Percentiles rank a stretch among this genome's conserved stretches.
These are phyloP conservation scores for Falco punctatus DNA, from an alignment of 2,113 vertebrate species.

Conservation along the genomic window DNA sequence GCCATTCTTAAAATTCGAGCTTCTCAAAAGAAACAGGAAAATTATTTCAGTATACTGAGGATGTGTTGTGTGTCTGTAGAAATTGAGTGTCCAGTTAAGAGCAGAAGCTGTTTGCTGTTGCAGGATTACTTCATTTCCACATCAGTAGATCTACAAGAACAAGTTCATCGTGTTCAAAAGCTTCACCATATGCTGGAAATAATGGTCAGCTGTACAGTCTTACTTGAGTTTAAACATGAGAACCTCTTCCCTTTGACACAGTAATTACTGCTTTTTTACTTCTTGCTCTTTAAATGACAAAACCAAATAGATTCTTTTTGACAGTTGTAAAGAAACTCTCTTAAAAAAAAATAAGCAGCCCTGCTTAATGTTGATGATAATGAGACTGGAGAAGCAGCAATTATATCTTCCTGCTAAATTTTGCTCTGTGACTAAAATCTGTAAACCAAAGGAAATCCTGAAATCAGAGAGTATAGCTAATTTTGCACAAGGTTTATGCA, in stretches of 20 bases:
- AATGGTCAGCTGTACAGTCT: slow-evolving; percentile 83
- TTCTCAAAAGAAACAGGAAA: neutral
- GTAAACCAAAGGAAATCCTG: neutral
- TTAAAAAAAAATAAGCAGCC: neutral
- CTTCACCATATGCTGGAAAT: slow-evolving; percentile 95
- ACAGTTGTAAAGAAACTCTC: neutral
- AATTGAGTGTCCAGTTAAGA: neutral
- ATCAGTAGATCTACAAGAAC: slow-evolving; percentile 86
- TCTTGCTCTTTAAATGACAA: neutral
- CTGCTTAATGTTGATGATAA: neutral
- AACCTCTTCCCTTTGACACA: slow-evolving; percentile 91
- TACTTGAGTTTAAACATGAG: slow-evolving; percentile 88
- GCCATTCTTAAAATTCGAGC: neutral
- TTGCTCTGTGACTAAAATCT: neutral
- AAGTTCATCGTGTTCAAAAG: slow-evolving; percentile 87
- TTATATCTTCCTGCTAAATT: neutral
- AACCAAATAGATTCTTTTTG: neutral
- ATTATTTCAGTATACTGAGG: neutral
- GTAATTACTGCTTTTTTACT: slow-evolving; percentile 73
- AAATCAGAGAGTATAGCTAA: neutral
- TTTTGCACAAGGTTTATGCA: neutral
- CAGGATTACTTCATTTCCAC: slow-evolving; percentile 90
- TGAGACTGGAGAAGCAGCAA: neutral
- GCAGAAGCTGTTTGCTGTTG: neutral
- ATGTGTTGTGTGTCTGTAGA: neutral